phyloP scores from a whole-genome alignment of 2,888 invertebrate genomes.

The Myopa testacea region DNA sequence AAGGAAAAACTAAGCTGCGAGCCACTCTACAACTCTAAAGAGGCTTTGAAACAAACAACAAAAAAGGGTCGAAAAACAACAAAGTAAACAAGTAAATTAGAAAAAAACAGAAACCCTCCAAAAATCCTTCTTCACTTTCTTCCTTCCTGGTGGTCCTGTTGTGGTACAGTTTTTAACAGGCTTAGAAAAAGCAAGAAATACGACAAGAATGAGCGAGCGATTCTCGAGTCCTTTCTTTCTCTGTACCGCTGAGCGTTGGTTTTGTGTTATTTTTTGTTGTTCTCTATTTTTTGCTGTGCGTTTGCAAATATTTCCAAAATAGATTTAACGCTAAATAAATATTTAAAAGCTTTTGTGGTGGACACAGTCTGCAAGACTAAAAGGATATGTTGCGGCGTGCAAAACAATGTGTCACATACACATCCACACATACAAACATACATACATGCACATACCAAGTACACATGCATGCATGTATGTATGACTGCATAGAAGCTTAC shows the following conservation, averaged over 20 bases:
- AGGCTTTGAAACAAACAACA: conserved; percentile 25
- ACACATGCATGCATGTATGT: not conserved
- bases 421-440: not conserved
- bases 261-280: not conserved
- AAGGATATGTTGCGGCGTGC: conserved; percentile 26
- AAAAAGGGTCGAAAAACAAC: not conserved
- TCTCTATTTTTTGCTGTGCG: not conserved
- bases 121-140: not conserved
- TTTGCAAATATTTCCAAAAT: conserved; percentile 43
- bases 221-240: not conserved
- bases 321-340: conserved; percentile 49
- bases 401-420: conserved; percentile 1
- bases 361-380: conserved; percentile 35
- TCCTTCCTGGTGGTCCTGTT: not conserved
- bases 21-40: not conserved
- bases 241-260: not conserved
- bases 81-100: not conserved
- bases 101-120: not conserved
- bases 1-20: conserved; percentile 7
- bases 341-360: conserved; percentile 44
- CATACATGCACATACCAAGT: not conserved
- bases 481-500: not conserved
- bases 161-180: not conserved
- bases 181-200: conserved; percentile 2
- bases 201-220: not conserved